These are phyloP conservation scores for Lamprologus speciosus DNA, from an alignment of 2,113 vertebrate genomes.

Conservation along the genomic window DNA sequence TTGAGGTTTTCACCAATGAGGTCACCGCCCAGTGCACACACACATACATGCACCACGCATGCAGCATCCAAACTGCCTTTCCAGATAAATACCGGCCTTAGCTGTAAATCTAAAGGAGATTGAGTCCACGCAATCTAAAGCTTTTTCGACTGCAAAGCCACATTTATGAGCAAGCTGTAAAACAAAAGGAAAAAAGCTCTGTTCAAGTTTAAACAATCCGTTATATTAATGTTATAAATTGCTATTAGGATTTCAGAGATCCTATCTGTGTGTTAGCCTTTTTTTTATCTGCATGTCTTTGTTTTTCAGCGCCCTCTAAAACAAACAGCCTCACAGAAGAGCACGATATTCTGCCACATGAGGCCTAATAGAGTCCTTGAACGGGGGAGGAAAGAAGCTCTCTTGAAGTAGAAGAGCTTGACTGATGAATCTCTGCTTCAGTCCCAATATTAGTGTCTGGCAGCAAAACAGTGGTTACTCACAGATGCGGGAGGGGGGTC, in stretches of 20 bases:
- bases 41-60: not conserved
- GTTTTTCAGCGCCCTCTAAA: not conserved
- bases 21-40: not conserved
- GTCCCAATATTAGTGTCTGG: not conserved
- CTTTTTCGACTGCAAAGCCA: not conserved
- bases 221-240: not conserved
- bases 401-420: not conserved
- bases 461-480: constrained; percentile 10
- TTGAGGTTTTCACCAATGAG: constrained; percentile 48
- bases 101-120: not conserved
- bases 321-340: not conserved
- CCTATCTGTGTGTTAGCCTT: not conserved
- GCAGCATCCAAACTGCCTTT: not conserved
- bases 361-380: constrained; percentile 25
- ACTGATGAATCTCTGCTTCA: constrained; percentile 11
- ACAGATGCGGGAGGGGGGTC: not conserved
- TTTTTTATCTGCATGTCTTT: not conserved
- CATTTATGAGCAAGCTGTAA: not conserved
- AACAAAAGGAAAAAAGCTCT: not conserved
- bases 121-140: not conserved
- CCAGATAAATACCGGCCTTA: not conserved
- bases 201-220: not conserved
- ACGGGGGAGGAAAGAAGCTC: not conserved
- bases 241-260: not conserved
- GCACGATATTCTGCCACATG: not conserved